These are phyloP conservation scores for Henricia sp. DNA, from an alignment of 53 echinoderm and acorn worm genomes.

Conservation along the genomic window DNA sequence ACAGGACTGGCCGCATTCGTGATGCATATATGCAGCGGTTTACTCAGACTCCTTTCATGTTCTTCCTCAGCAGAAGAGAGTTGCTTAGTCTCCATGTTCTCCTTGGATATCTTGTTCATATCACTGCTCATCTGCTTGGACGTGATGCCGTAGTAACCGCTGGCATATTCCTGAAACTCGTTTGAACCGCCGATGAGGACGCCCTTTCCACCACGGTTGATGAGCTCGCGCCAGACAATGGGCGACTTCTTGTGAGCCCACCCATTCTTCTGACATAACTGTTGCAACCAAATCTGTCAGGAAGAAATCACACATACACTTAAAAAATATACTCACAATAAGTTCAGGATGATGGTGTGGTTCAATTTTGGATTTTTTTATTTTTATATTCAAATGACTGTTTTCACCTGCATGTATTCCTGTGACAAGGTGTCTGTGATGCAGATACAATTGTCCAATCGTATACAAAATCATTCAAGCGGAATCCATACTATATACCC, in stretches of 20 bases:
- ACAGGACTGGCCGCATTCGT: constrained; percentile 84
- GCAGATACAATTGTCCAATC: no score
- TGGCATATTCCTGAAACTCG: constrained; percentile 97
- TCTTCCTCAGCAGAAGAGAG: constrained; percentile 77
- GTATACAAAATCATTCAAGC: no score
- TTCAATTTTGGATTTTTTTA: no score
- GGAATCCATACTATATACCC: no score
- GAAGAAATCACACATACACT: not conserved
- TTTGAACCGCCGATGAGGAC: constrained; percentile 97
- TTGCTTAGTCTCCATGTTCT: constrained; percentile 87
- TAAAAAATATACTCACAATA: no score
- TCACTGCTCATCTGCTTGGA: constrained; percentile 86
- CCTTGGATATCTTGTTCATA: constrained; percentile 83
- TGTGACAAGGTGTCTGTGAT: no score
- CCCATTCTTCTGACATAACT: constrained; percentile 75
- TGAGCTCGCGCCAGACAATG: constrained; percentile 94
- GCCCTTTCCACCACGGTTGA: constrained; percentile 88
- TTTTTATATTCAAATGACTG: no score
- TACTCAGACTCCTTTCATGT: constrained; percentile 78
- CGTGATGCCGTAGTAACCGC: constrained; percentile 89
- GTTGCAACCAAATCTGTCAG: constrained; percentile 78
- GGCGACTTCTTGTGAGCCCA: constrained; percentile 93
- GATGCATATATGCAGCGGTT: constrained; percentile 90
- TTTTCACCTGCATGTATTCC: no score
- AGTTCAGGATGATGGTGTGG: no score